A percentile compares a stretch with the other conserved stretches of the same genome.
Evolutionary conservation across 2,888 invertebrate genomes (phyloP).

Genomic region (Luperina testacea): DNA sequence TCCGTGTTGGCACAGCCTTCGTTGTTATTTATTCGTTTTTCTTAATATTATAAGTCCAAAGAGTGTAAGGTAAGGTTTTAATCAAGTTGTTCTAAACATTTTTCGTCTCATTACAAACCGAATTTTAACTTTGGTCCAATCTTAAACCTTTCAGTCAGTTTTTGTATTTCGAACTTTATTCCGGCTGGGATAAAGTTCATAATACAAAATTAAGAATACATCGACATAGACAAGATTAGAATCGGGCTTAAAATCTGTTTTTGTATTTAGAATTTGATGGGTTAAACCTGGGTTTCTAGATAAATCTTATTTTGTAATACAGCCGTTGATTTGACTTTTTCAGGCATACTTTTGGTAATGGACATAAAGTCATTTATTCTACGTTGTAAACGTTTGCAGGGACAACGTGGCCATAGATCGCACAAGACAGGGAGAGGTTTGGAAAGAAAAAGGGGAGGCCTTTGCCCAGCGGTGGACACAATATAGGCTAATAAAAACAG

Average conservation of each 20-base stretch:
- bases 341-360: neutral
- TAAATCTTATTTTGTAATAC: neutral
- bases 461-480: too few species aligned
- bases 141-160: neutral
- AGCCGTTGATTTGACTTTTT: neutral
- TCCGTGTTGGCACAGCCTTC: slow-evolving; percentile 43
- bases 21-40: slow-evolving; percentile 6
- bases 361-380: neutral
- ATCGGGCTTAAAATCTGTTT: neutral
- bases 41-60: neutral
- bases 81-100: neutral
- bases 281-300: neutral
- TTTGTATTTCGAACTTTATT: neutral
- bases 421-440: too few species aligned
- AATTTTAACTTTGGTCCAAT: neutral
- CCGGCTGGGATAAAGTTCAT: neutral
- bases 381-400: neutral
- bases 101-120: neutral
- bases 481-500: too few species aligned
- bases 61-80: neutral
- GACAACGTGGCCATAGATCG: too few species aligned
- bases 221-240: neutral
- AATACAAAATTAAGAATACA: neutral
- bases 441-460: too few species aligned
- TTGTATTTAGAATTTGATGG: neutral